Conservation (phyloP, 1,140 invertebrate genomes). For the Cepaea nemoralis region DNA sequence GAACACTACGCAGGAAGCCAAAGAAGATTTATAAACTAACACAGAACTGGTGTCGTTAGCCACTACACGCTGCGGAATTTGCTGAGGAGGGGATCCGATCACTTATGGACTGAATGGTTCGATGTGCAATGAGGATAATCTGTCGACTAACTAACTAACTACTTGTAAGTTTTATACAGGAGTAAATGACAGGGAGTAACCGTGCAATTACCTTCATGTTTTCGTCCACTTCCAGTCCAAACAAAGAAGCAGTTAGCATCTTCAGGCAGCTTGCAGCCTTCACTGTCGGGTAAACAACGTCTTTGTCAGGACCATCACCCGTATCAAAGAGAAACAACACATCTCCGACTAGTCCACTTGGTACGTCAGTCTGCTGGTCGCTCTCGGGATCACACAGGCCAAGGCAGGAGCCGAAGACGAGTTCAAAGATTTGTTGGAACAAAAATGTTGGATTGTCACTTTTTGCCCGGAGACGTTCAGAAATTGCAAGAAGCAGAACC, state of each 20-base stretch:
- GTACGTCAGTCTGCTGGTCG: background rate
- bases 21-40: no score
- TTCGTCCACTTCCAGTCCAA: background rate
- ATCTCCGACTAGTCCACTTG: background rate
- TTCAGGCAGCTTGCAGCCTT: background rate
- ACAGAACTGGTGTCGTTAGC: no score
- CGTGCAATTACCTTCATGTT: background rate
- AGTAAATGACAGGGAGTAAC: no score
- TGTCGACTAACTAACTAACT: no score
- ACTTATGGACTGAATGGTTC: no score
- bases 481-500: background rate
- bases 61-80: no score
- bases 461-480: background rate
- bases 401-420: background rate
- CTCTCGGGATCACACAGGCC: background rate
- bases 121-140: no score
- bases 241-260: background rate
- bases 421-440: conserved; percentile 5
- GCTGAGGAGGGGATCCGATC: no score
- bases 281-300: background rate
- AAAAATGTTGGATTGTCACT: background rate
- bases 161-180: no score
- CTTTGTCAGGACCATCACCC: background rate
- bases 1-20: no score
- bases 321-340: background rate